These are phyloP conservation scores for Exocentrus adspersus DNA, from an alignment of 2,888 invertebrate genomes.

Conservation along the genomic window DNA sequence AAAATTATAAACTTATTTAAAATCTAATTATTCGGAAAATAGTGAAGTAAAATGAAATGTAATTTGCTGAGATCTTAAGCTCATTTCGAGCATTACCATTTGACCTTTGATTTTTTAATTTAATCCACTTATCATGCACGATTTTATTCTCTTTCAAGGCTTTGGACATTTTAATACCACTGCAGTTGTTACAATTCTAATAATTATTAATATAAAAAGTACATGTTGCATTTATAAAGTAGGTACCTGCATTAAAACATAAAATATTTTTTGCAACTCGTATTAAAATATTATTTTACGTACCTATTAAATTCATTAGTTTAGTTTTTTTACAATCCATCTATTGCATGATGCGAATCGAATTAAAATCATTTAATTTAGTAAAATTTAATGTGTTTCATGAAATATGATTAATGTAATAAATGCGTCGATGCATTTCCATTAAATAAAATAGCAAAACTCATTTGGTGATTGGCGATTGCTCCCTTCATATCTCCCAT, in stretches of 20 bases:
- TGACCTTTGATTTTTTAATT: no score
- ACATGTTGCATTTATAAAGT: no score
- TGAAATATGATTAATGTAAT: neutral
- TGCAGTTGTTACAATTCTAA: no score
- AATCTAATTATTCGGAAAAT: constrained; percentile 18
- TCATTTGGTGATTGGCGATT: neutral
- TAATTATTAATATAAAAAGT: no score
- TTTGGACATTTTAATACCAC: no score
- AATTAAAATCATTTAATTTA: constrained; percentile 10
- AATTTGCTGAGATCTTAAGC: neutral
- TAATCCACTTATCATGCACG: no score
- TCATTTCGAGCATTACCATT: no score
- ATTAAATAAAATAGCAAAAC: neutral
- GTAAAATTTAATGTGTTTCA: constrained; percentile 11
- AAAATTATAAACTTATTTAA: constrained; percentile 26
- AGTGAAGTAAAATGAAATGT: constrained; percentile 8
- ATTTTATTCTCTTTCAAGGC: no score
- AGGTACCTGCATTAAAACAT: no score
- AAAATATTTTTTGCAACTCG: neutral
- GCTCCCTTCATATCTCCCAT: neutral
- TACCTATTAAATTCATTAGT: no score
- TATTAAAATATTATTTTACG: no score
- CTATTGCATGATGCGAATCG: neutral
- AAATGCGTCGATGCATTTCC: neutral
- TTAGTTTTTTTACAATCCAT: neutral